Percentiles rank a stretch among this genome's conserved stretches.
These are phyloP conservation scores for cat (Felis catus) DNA, from an alignment of 2,113 vertebrate genomes.

Conservation along the genomic window DNA sequence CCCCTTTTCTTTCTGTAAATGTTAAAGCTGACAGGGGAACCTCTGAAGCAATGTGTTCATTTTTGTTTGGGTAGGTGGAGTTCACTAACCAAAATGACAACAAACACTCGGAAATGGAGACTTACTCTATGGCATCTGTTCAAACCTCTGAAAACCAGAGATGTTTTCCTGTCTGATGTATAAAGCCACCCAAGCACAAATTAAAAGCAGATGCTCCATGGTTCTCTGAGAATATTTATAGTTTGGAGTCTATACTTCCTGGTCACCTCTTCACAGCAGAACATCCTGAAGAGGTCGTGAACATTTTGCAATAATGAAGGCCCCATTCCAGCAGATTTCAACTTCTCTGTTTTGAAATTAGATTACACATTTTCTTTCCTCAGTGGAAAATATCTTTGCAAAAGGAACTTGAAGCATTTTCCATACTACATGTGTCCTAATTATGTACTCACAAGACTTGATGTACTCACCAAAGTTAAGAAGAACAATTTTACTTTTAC, in stretches of 20 bases:
- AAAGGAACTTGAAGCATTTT: conserved; percentile 51
- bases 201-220: conserved; percentile 68
- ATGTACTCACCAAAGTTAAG: not conserved
- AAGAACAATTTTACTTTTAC: not conserved
- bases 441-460: not conserved
- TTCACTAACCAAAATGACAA: conserved; percentile 66
- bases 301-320: conserved; percentile 20
- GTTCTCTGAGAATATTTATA: conserved; percentile 58
- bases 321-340: not conserved
- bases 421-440: not conserved
- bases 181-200: conserved; percentile 71
- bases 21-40: not conserved
- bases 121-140: conserved; percentile 58
- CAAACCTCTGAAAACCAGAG: conserved; percentile 58
- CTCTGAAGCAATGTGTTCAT: not conserved
- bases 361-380: conserved; percentile 40
- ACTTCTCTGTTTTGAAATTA: conserved; percentile 57
- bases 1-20: not conserved
- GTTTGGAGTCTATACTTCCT: conserved; percentile 32
- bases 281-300: not conserved
- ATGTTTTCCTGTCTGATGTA: conserved; percentile 67
- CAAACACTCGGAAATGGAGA: conserved; percentile 36
- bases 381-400: conserved; percentile 38
- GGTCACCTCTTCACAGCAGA: not conserved
- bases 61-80: conserved; percentile 56